Percentiles rank a stretch among this genome's conserved stretches.
Conservation (phyloP, 2,888 invertebrate genomes). For the Pinctada fucata region DNA sequence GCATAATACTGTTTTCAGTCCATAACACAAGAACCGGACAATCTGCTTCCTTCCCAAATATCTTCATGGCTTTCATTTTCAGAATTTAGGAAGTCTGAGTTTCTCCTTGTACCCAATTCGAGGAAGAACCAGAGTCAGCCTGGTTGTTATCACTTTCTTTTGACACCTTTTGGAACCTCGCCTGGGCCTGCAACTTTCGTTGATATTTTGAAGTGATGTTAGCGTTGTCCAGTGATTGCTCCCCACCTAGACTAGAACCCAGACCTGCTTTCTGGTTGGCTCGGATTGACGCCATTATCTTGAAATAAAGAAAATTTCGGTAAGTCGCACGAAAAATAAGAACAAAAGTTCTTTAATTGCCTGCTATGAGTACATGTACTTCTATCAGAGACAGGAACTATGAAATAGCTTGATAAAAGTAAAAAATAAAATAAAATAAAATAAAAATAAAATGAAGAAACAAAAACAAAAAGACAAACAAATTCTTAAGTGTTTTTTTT, state of each 20-base stretch:
- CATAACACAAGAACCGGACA: too few species aligned
- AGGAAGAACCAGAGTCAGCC: background rate
- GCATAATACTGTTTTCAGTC: too few species aligned
- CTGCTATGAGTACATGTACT: background rate
- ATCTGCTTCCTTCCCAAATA: too few species aligned
- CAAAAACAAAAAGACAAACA: too few species aligned
- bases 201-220: slow-evolving; percentile 41
- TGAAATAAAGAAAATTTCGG: slow-evolving; percentile 28
- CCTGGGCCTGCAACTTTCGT: slow-evolving; percentile 50
- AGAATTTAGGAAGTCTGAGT: background rate
- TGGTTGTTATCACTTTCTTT: background rate
- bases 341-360: background rate
- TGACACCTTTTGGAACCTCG: slow-evolving; percentile 39
- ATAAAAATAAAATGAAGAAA: background rate
- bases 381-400: background rate
- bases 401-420: background rate
- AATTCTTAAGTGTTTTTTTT: too few species aligned
- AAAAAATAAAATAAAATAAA: background rate
- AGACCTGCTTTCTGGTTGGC: slow-evolving; percentile 62
- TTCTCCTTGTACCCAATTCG: background rate
- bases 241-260: slow-evolving; percentile 49
- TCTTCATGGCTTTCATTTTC: too few species aligned
- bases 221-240: slow-evolving; percentile 54
- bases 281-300: slow-evolving; percentile 61
- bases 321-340: background rate